Conservation (phyloP, 1,140 invertebrate species). For the Bombus waltoni region DNA sequence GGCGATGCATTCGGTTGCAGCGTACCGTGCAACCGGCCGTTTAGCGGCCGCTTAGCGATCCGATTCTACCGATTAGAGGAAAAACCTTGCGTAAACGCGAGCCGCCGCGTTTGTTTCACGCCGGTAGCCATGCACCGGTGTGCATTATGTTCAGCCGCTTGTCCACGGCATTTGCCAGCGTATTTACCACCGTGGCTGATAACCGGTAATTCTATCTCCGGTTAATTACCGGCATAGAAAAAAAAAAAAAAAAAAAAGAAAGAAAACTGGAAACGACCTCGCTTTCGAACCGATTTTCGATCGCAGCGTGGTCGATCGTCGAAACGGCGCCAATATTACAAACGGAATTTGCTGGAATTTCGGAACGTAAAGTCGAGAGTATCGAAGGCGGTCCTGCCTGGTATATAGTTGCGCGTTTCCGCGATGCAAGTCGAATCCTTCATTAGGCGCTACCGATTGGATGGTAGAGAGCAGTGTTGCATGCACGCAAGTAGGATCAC, state of each 20-base stretch:
- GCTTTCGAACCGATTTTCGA: neutral
- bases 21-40: slow-evolving; percentile 70
- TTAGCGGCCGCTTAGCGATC: slow-evolving; percentile 73
- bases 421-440: slow-evolving; percentile 61
- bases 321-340: neutral
- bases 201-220: slow-evolving; percentile 46
- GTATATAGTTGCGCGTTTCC: slow-evolving; percentile 47
- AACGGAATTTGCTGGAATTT: neutral
- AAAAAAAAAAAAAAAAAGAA: too few relatives aligned
- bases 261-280: neutral
- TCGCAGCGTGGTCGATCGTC: neutral
- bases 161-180: slow-evolving; percentile 13
- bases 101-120: slow-evolving; percentile 69
- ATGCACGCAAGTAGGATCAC: slow-evolving; percentile 62
- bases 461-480: slow-evolving; percentile 45
- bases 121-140: slow-evolving; percentile 62
- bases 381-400: slow-evolving; percentile 11
- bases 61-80: slow-evolving; percentile 74
- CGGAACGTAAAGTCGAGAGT: too few relatives aligned
- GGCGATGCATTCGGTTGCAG: slow-evolving; percentile 60
- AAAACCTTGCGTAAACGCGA: slow-evolving; percentile 72
- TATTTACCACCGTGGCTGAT: slow-evolving; percentile 38
- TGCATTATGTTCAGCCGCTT: slow-evolving; percentile 50
- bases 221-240: slow-evolving; percentile 27
- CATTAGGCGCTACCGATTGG: slow-evolving; percentile 67